A percentile compares a stretch with the other conserved stretches of the same genome.
Conservation (phyloP, 2,113 vertebrate species). For the Stegostoma tigrinum region DNA sequence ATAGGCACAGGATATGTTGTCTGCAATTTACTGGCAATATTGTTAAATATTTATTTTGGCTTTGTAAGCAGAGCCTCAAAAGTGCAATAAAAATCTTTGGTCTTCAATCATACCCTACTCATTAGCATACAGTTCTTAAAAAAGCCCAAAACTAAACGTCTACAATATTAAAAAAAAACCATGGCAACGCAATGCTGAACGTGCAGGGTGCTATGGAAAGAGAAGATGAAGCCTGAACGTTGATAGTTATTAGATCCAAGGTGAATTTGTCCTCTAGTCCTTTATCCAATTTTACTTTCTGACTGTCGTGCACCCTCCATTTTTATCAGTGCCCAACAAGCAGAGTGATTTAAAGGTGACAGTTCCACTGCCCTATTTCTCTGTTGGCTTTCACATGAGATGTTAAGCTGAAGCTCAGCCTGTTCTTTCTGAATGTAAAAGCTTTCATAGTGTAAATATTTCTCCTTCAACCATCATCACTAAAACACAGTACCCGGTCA, state of each 20-base stretch:
- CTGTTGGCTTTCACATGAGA: neutral
- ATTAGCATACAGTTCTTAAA: neutral
- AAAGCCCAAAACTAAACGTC: neutral
- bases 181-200: neutral
- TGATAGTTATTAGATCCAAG: neutral
- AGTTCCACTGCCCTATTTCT: neutral
- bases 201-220: neutral
- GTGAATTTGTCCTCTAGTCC: neutral
- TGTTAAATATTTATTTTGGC: conserved; percentile 20
- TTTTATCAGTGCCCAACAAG: neutral
- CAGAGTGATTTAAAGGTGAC: neutral
- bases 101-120: neutral
- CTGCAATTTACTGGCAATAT: conserved; percentile 2
- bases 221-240: neutral
- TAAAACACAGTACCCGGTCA: neutral
- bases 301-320: neutral
- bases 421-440: neutral
- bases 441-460: neutral
- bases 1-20: neutral
- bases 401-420: neutral
- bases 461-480: neutral
- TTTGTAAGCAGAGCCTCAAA: neutral
- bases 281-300: neutral
- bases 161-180: neutral
- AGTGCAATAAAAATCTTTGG: neutral